phyloP scores from a whole-genome alignment of 2,797 vertebrate species.

The Glyptemys insculpta region DNA sequence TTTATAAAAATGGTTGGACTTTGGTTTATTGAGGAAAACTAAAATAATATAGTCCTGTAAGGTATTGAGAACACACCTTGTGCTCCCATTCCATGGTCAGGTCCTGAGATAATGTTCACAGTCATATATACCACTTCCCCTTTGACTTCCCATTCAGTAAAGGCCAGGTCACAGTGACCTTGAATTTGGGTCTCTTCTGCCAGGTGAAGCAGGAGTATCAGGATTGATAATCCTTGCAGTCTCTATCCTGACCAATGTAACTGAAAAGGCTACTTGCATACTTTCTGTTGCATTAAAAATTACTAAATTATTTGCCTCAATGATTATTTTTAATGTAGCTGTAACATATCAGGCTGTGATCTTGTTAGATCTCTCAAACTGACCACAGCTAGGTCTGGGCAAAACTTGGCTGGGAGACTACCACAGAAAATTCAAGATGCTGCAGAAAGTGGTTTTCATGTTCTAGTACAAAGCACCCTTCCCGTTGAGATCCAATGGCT shows the following conservation, averaged over 20 bases:
- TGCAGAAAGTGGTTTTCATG: too few relatives aligned
- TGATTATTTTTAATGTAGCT: not conserved
- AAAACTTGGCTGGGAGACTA: not conserved
- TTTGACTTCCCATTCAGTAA: not conserved
- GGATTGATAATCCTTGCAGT: slow-evolving; percentile 30
- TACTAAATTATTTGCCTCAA: not conserved
- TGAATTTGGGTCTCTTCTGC: not conserved
- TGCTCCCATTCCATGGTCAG: slow-evolving; percentile 13
- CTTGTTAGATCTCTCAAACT: not conserved
- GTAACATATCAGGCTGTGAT: not conserved
- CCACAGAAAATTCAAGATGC: not conserved
- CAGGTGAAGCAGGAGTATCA: not conserved
- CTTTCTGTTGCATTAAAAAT: not conserved
- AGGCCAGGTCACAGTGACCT: not conserved
- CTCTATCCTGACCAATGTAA: slow-evolving; percentile 47
- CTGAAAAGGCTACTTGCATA: slow-evolving; percentile 41
- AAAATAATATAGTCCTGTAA: slow-evolving; percentile 19
- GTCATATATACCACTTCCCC: not conserved
- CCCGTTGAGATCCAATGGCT: too few relatives aligned
- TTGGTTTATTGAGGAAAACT: slow-evolving; percentile 36
- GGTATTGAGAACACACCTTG: slow-evolving; percentile 18
- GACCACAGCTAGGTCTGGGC: not conserved
- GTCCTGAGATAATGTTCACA: not conserved
- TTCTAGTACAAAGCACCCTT: too few relatives aligned
- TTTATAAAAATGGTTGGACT: slow-evolving; percentile 36